Percentiles rank a stretch among this genome's conserved stretches.
Conservation (phyloP, 2,797 vertebrate species). For the Ctenosaura bakeri region DNA sequence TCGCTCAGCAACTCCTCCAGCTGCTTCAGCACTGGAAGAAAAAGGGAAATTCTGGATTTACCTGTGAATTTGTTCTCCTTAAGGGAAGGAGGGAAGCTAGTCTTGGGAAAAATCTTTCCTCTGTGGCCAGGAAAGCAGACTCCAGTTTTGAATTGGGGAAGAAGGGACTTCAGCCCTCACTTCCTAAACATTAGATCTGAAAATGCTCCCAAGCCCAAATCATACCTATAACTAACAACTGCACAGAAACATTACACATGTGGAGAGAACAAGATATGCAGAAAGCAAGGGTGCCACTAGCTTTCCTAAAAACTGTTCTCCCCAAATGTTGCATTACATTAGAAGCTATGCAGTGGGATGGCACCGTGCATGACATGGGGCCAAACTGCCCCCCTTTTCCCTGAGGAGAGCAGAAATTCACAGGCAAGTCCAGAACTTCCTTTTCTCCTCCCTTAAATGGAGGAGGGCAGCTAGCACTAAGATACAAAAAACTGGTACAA, state of each 20-base stretch:
- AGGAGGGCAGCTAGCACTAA: background rate
- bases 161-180: background rate
- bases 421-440: conserved; percentile 19
- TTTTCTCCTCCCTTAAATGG: background rate
- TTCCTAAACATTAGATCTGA: background rate
- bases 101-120: background rate
- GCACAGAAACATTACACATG: background rate
- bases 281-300: background rate
- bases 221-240: background rate
- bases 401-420: conserved; percentile 20
- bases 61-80: conserved; percentile 33
- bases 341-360: background rate
- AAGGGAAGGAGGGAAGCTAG: conserved; percentile 4
- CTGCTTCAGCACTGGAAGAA: conserved; percentile 93
- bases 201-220: background rate
- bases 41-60: conserved; percentile 52
- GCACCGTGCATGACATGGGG: too few relatives aligned
- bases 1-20: conserved; percentile 98
- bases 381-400: background rate
- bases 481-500: background rate
- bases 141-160: background rate
- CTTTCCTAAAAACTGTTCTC: background rate
- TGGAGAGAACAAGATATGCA: background rate
- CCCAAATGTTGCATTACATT: background rate
- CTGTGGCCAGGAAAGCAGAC: background rate